A percentile compares a stretch with the other conserved stretches of the same genome.
These are phyloP conservation scores for Drosophila mayri DNA, from an alignment of 1,140 invertebrate genomes.

Conservation along the genomic window DNA sequence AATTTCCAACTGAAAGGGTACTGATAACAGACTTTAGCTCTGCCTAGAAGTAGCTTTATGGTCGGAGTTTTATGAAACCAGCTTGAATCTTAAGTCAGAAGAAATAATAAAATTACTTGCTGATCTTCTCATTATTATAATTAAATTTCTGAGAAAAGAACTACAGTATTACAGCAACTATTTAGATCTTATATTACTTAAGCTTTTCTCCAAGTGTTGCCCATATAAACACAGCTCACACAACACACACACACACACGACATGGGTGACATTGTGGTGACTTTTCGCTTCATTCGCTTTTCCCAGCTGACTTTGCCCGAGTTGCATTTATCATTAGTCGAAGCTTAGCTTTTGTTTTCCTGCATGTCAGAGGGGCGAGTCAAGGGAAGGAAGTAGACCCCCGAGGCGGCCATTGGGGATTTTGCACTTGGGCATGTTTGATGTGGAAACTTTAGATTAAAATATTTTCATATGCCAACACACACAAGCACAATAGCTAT, in stretches of 20 bases:
- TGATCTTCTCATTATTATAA: too few relatives aligned
- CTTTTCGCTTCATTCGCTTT: slow-evolving; percentile 53
- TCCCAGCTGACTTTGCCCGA: slow-evolving; percentile 34
- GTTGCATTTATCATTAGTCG: slow-evolving; percentile 77
- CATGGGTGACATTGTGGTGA: slow-evolving; percentile 42
- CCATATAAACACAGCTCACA: neutral
- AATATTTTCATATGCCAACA: slow-evolving; percentile 73
- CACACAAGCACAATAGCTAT: slow-evolving; percentile 18
- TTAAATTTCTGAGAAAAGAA: too few relatives aligned
- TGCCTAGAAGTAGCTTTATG: neutral
- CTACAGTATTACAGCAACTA: neutral
- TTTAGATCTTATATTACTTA: neutral
- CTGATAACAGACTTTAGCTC: neutral
- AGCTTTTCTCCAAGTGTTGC: slow-evolving; percentile 8
- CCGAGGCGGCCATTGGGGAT: slow-evolving; percentile 45
- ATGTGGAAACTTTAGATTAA: slow-evolving; percentile 83
- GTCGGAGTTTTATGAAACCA: neutral
- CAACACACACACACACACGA: neutral
- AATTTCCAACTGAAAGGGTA: neutral
- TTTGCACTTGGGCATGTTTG: slow-evolving; percentile 75
- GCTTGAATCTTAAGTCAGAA: too few relatives aligned
- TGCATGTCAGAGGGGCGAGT: slow-evolving; percentile 25
- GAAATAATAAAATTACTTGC: too few relatives aligned
- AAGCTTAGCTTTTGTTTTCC: slow-evolving; percentile 71
- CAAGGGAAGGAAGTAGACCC: neutral